phyloP scores from a whole-genome alignment of 2,888 invertebrate species.

The Elegia similella region DNA sequence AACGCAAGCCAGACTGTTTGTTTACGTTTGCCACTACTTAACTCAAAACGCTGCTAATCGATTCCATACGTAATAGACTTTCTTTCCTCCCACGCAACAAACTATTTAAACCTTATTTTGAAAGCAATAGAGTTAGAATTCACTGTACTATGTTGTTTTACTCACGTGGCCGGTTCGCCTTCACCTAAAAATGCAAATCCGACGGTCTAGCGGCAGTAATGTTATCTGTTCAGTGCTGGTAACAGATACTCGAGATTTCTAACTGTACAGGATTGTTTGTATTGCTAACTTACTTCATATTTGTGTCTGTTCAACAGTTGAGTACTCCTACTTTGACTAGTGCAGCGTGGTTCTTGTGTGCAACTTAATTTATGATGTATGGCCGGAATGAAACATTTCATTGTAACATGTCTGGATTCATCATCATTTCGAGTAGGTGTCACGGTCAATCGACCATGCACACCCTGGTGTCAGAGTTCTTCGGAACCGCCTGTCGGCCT shows the following conservation, averaged over 20 bases:
- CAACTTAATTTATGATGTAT: no score
- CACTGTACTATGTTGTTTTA: conserved; percentile 13
- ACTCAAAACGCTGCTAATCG: neutral
- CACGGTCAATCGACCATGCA: no score
- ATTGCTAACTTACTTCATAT: neutral
- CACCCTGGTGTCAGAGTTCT: no score
- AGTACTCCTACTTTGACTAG: no score
- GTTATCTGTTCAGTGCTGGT: conserved; percentile 21
- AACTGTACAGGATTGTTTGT: conserved; percentile 56
- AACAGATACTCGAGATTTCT: conserved; percentile 45
- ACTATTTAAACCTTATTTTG: conserved; percentile 20
- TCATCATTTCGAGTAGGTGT: no score
- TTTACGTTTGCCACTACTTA: conserved; percentile 9
- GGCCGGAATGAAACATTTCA: no score
- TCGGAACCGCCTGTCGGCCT: no score
- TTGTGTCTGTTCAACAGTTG: no score
- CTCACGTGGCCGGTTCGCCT: conserved; percentile 54
- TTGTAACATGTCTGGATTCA: no score
- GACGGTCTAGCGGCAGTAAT: conserved; percentile 32
- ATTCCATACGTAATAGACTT: conserved; percentile 13
- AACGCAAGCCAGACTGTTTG: neutral
- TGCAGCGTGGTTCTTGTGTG: no score
- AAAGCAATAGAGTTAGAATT: conserved; percentile 9
- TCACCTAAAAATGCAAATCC: conserved; percentile 74
- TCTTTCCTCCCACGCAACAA: conserved; percentile 12